These are phyloP conservation scores for Lepisosteus osseus DNA, from an alignment of 2,113 vertebrate genomes.

Conservation along the genomic window DNA sequence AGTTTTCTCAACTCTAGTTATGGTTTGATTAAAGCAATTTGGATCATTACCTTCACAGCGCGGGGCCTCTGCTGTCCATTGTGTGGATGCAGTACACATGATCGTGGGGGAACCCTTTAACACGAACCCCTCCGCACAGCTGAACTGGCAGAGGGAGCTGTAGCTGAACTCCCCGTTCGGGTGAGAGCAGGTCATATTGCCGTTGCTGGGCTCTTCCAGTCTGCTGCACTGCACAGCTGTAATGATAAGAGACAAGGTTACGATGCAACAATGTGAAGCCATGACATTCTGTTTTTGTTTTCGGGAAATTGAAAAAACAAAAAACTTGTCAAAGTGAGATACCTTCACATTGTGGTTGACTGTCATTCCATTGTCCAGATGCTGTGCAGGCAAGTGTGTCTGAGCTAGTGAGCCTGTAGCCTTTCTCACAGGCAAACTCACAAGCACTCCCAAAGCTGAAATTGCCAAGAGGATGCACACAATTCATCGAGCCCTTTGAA, in stretches of 20 bases:
- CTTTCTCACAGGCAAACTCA: slow-evolving; percentile 54
- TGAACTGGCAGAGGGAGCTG: slow-evolving; percentile 65
- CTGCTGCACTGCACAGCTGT: slow-evolving; percentile 50
- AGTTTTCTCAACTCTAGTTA: too few relatives aligned
- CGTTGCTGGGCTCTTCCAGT: slow-evolving; percentile 38
- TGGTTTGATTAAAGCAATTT: neutral
- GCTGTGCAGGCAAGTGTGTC: slow-evolving; percentile 43
- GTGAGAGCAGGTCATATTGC: slow-evolving; percentile 58
- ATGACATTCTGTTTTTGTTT: neutral
- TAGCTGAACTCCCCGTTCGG: slow-evolving; percentile 52
- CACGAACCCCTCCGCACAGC: slow-evolving; percentile 58
- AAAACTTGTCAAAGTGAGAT: neutral
- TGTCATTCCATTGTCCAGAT: slow-evolving; percentile 49
- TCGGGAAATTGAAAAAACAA: too few relatives aligned
- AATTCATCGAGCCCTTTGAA: slow-evolving; percentile 32
- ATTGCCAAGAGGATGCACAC: slow-evolving; percentile 31
- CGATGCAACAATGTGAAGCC: neutral
- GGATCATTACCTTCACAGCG: slow-evolving; percentile 62
- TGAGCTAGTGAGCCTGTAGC: slow-evolving; percentile 34
- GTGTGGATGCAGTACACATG: slow-evolving; percentile 52
- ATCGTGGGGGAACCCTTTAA: slow-evolving; percentile 49
- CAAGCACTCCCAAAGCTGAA: slow-evolving; percentile 55
- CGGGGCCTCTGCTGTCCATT: slow-evolving; percentile 62
- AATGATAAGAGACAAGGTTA: slow-evolving; percentile 6
- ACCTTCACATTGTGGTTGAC: slow-evolving; percentile 49